These are phyloP conservation scores for Melinaea menophilus DNA, from an alignment of 2,888 invertebrate species.

Conservation along the genomic window DNA sequence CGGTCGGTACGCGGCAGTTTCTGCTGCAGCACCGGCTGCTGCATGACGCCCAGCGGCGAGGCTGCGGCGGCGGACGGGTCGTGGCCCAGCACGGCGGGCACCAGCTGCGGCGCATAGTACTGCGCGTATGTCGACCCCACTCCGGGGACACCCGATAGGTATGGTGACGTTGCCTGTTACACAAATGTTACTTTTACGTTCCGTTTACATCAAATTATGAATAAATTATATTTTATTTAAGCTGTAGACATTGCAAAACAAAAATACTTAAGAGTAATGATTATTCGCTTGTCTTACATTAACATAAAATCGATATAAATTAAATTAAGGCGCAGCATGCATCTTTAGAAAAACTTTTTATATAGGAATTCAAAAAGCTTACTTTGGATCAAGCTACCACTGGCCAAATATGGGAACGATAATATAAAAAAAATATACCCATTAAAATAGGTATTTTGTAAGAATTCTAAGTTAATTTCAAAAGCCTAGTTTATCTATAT, in stretches of 20 bases:
- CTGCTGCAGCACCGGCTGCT: constrained; percentile 92
- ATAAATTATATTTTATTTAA: not conserved
- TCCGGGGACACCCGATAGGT: constrained; percentile 93
- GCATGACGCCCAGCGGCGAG: constrained; percentile 91
- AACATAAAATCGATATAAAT: constrained; percentile 33
- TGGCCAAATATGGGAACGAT: constrained; percentile 54
- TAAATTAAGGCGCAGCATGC: constrained; percentile 65
- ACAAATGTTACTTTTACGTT: constrained; percentile 16
- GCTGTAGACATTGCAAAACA: not conserved
- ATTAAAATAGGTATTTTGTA: constrained; percentile 7
- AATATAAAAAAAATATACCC: constrained; percentile 5
- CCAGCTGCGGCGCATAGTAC: constrained; percentile 92
- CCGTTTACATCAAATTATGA: not conserved
- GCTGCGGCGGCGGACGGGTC: constrained; percentile 87
- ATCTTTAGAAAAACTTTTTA: constrained; percentile 53
- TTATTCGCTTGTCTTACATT: constrained; percentile 10
- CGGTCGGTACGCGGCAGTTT: constrained; percentile 96
- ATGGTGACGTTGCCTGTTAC: constrained; percentile 91
- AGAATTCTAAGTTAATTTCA: not conserved
- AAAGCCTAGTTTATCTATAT: not conserved
- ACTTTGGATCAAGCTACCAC: constrained; percentile 63
- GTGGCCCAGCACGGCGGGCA: constrained; percentile 93
- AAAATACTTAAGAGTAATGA: not conserved
- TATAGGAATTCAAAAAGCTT: constrained; percentile 52
- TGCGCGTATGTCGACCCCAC: constrained; percentile 94